Evolutionary conservation across 1,140 invertebrate species (phyloP).

Genomic region (Solenopsis fugax): DNA sequence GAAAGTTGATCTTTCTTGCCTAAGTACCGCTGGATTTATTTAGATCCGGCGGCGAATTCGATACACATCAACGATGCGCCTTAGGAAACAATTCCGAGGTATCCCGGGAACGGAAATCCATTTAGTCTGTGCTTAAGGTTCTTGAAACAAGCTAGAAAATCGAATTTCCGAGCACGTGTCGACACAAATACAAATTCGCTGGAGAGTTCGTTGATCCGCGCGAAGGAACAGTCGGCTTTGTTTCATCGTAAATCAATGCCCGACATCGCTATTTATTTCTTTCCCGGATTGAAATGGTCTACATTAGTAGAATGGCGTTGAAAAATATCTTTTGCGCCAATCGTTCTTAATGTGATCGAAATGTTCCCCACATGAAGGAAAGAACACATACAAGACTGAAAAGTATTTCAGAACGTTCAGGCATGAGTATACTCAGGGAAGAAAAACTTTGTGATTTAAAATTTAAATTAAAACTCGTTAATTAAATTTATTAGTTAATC

Average conservation of each 20-base stretch:
- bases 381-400: not conserved
- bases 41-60: not conserved
- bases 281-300: not conserved
- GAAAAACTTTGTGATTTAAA: not conserved
- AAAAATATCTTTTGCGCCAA: slow-evolving; percentile 4
- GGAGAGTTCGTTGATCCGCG: slow-evolving; percentile 47
- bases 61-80: not conserved
- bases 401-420: not conserved
- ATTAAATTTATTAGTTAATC: not conserved
- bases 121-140: not conserved
- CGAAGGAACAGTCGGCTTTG: slow-evolving; percentile 1
- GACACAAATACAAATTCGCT: not conserved
- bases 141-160: not conserved
- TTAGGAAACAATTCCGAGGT: not conserved
- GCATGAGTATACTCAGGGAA: not conserved
- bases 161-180: slow-evolving; percentile 18
- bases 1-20: not conserved
- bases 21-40: not conserved
- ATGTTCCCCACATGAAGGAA: no score
- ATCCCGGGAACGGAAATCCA: not conserved
- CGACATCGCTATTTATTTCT: slow-evolving; percentile 14
- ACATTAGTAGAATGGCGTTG: not conserved
- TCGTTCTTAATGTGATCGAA: not conserved
- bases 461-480: not conserved
- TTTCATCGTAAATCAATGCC: slow-evolving; percentile 17